Evolutionary conservation across 2,888 invertebrate genomes (phyloP).

Genomic region (Sclerodermus sp.): DNA sequence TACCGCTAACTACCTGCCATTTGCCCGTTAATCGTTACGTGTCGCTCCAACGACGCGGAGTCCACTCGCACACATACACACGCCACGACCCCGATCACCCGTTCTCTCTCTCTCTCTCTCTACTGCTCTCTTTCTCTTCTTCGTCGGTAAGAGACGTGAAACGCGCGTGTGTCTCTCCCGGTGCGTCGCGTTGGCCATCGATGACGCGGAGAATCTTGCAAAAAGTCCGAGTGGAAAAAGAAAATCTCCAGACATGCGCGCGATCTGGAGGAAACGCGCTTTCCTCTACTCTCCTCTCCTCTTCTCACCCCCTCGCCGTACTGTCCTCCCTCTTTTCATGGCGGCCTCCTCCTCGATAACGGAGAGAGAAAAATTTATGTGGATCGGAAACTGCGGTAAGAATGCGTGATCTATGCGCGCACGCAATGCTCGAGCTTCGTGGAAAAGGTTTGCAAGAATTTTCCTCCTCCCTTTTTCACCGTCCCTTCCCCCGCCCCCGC

Average conservation of each 20-base stretch:
- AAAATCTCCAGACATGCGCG: background rate
- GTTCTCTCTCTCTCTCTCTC: no score
- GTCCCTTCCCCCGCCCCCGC: no score
- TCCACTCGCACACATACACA: background rate
- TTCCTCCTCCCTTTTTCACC: no score
- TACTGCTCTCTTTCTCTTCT: background rate
- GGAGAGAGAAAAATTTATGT: background rate
- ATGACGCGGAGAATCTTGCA: no score
- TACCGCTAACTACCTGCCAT: slow-evolving; percentile 51
- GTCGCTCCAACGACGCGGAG: slow-evolving; percentile 31
- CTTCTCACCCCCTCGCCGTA: no score
- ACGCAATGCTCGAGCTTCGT: no score
- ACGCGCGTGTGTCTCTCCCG: no score
- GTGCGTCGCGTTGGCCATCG: no score
- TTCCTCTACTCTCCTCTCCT: no score
- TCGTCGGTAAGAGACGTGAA: background rate
- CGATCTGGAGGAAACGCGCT: background rate
- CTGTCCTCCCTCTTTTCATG: background rate
- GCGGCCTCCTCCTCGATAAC: no score
- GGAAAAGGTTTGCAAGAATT: no score
- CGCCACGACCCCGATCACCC: slow-evolving; percentile 1
- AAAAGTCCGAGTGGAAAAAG: no score
- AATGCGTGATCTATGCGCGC: background rate
- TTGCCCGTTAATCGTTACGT: slow-evolving; percentile 53
- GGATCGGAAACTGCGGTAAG: slow-evolving; percentile 10